Percentiles rank a stretch among this genome's conserved stretches.
phyloP scores from a whole-genome alignment of 2,113 vertebrate species.

The Litocranius walleri region DNA sequence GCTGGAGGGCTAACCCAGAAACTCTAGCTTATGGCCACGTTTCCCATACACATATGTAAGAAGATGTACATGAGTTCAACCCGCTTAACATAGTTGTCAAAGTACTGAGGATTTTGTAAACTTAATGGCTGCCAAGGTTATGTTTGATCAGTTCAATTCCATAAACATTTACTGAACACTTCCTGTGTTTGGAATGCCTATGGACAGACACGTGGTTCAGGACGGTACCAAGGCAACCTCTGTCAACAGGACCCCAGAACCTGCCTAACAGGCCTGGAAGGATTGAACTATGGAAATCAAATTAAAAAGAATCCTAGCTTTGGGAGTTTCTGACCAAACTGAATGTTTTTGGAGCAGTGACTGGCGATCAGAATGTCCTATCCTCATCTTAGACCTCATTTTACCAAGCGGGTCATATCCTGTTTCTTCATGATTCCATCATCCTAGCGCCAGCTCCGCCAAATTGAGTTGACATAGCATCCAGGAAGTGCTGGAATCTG shows the following conservation, averaged over 20 bases:
- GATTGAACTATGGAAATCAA: background rate
- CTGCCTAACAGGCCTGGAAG: background rate
- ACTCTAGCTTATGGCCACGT: background rate
- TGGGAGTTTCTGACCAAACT: background rate
- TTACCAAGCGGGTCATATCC: background rate
- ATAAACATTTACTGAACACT: background rate
- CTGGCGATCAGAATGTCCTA: background rate
- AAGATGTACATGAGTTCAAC: background rate
- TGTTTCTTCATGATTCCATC: constrained; percentile 40
- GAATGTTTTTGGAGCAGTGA: background rate
- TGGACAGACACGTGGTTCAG: background rate
- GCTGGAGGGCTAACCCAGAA: background rate
- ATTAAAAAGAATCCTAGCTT: background rate
- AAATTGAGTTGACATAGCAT: background rate
- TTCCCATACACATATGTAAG: background rate
- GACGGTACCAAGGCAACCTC: background rate
- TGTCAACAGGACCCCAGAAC: background rate
- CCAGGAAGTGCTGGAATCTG: background rate
- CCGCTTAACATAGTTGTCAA: background rate
- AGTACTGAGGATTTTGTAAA: background rate
- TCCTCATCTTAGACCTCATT: background rate
- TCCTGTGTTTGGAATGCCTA: background rate
- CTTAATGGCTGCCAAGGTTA: background rate
- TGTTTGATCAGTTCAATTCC: background rate
- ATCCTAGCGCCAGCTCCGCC: background rate